Evolutionary conservation across 2,888 invertebrate genomes (phyloP).

Genomic region (Meloe dianella): DNA sequence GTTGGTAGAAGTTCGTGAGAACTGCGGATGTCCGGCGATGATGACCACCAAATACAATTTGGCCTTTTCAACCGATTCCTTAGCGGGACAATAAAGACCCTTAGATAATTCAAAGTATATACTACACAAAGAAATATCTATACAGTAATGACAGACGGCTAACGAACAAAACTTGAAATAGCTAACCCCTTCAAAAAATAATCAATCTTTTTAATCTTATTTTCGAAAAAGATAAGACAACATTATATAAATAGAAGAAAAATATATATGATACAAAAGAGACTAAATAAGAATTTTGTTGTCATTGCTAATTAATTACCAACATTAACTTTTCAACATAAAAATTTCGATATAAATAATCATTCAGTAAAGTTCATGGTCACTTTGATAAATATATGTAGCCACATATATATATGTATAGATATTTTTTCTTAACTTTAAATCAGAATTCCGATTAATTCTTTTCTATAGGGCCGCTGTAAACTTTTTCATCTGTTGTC

Average conservation of each 20-base stretch:
- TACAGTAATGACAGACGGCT: background rate
- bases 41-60: constrained; percentile 25
- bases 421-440: constrained; percentile 5
- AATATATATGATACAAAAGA: too few relatives aligned
- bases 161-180: background rate
- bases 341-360: constrained; percentile 23
- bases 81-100: constrained; percentile 10
- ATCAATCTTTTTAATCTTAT: constrained; percentile 1
- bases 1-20: constrained; percentile 45
- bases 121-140: background rate
- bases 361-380: constrained; percentile 28
- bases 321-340: constrained; percentile 22
- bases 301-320: constrained; percentile 24
- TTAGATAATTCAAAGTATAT: background rate
- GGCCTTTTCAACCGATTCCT: constrained; percentile 9
- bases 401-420: background rate
- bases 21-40: constrained; percentile 42
- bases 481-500: constrained; percentile 19
- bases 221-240: background rate
- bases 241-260: background rate
- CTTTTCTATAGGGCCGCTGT: constrained; percentile 8
- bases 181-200: background rate
- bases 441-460: constrained; percentile 12
- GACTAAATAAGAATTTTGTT: constrained; percentile 12
- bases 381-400: constrained; percentile 11